Conservation (phyloP, 1,140 invertebrate species). For the Papilio xuthus region DNA sequence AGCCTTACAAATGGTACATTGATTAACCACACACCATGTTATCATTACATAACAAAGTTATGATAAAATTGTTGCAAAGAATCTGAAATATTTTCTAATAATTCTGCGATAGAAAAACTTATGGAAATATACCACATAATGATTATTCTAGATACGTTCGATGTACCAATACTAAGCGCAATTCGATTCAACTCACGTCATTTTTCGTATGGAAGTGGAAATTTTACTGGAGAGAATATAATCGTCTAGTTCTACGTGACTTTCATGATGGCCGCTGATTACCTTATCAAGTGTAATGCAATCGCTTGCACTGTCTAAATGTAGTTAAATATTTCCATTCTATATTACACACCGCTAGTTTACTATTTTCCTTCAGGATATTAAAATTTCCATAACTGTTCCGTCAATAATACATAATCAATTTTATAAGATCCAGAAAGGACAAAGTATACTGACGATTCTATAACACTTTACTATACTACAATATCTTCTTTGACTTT, state of each 20-base stretch:
- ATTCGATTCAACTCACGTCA: slow-evolving; percentile 37
- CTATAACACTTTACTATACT: too few relatives aligned
- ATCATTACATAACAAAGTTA: slow-evolving; percentile 15
- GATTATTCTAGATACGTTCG: slow-evolving; percentile 36
- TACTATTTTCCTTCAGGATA: neutral
- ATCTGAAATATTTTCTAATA: slow-evolving; percentile 24
- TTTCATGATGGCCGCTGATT: slow-evolving; percentile 44
- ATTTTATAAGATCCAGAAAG: too few relatives aligned
- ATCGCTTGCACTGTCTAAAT: slow-evolving; percentile 25
- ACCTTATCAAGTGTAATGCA: slow-evolving; percentile 36
- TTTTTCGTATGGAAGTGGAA: slow-evolving; percentile 49
- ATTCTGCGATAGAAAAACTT: slow-evolving; percentile 29
- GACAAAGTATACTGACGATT: too few relatives aligned
- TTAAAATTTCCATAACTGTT: neutral
- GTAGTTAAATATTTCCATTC: slow-evolving; percentile 21
- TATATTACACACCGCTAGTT: neutral
- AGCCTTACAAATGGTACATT: neutral
- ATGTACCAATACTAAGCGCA: slow-evolving; percentile 37
- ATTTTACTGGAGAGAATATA: slow-evolving; percentile 50
- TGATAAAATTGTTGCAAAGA: slow-evolving; percentile 23
- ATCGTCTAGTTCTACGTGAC: slow-evolving; percentile 49
- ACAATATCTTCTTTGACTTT: too few relatives aligned
- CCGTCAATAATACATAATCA: too few relatives aligned
- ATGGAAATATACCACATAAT: slow-evolving; percentile 29
- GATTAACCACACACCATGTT: neutral